Evolutionary conservation across 2,888 invertebrate genomes (phyloP).

Genomic region (Lasioglossum malachurum): DNA sequence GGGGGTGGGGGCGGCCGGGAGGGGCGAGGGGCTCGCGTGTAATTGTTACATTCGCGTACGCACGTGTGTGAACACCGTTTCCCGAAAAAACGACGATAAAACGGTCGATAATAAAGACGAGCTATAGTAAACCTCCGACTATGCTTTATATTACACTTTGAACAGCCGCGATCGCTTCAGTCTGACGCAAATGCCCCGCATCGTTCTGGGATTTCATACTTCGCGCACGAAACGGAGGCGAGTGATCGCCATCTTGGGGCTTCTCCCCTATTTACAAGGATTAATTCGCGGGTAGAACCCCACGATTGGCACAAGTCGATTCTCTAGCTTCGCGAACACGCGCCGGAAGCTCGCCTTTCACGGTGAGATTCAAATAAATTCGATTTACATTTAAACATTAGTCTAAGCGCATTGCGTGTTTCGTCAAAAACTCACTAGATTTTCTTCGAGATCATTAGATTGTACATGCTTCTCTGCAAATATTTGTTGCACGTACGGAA

Average conservation of each 20-base stretch:
- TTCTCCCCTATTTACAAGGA: slow-evolving; percentile 62
- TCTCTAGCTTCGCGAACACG: background rate
- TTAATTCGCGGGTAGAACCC: slow-evolving; percentile 41
- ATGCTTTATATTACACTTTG: slow-evolving; percentile 80
- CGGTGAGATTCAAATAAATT: background rate
- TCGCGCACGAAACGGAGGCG: background rate
- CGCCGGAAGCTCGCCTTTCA: background rate
- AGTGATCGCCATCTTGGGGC: slow-evolving; percentile 6
- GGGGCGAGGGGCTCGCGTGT: slow-evolving; percentile 13
- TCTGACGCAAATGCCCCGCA: slow-evolving; percentile 71
- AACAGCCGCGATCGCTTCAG: slow-evolving; percentile 76
- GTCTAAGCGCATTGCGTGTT: too few relatives aligned
- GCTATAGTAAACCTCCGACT: slow-evolving; percentile 61
- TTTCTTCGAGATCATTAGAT: background rate
- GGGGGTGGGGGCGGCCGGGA: background rate
- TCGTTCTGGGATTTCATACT: slow-evolving; percentile 30
- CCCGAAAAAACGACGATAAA: background rate
- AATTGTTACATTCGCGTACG: background rate
- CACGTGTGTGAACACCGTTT: slow-evolving; percentile 49
- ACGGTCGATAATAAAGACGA: slow-evolving; percentile 64
- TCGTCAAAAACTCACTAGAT: background rate
- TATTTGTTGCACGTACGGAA: background rate
- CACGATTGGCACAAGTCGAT: slow-evolving; percentile 30
- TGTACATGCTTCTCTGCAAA: background rate
- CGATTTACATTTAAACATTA: too few relatives aligned